phyloP scores from a whole-genome alignment of 2,113 vertebrate genomes.

The Thunnus maccoyii region DNA sequence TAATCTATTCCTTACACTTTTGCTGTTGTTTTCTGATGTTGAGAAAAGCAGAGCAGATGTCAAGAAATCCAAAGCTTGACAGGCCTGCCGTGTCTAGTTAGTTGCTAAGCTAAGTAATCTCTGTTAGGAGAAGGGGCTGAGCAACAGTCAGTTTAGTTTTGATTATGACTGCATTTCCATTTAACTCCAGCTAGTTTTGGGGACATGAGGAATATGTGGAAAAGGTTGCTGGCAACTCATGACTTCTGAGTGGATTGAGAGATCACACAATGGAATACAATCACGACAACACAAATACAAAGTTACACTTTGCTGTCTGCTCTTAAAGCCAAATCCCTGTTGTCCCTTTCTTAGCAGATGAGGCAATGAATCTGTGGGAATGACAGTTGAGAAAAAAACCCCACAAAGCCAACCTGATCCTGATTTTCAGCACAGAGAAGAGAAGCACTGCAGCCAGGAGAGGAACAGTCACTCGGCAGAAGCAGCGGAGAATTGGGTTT shows the following conservation, averaged over 20 bases:
- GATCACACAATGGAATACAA: conserved; percentile 42
- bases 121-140: background rate
- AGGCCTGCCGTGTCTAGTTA: background rate
- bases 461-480: conserved; percentile 75
- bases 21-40: too few species aligned
- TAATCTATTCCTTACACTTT: too few species aligned
- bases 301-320: conserved; percentile 60
- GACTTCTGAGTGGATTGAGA: conserved; percentile 29
- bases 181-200: background rate
- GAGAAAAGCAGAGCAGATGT: too few species aligned
- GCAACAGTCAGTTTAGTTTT: background rate
- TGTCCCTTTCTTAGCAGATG: conserved; percentile 62
- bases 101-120: background rate
- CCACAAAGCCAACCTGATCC: conserved; percentile 74
- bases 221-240: background rate
- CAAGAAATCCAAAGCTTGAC: background rate
- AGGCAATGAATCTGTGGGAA: conserved; percentile 74
- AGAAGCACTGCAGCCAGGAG: conserved; percentile 55
- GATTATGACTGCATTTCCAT: conserved; percentile 12
- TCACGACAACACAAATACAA: conserved; percentile 47
- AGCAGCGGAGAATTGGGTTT: conserved; percentile 80
- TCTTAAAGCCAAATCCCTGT: conserved; percentile 59
- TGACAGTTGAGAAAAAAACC: conserved; percentile 60
- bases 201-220: background rate
- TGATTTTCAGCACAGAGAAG: conserved; percentile 71